Conservation (phyloP, 1,140 invertebrate species). For the Octopus sinensis region DNA sequence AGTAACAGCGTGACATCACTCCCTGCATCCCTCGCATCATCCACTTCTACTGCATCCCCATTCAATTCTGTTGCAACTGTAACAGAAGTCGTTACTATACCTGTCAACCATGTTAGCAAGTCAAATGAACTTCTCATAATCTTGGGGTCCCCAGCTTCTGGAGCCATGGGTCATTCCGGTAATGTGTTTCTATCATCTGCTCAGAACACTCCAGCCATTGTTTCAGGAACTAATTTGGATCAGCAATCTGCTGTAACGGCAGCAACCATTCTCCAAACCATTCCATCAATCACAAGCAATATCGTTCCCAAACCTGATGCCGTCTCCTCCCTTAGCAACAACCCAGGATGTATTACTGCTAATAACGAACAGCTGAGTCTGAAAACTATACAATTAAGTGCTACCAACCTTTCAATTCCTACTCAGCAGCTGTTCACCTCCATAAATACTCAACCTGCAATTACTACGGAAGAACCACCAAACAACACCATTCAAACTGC, state of each 20-base stretch:
- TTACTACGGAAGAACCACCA: no score
- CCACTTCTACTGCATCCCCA: background rate
- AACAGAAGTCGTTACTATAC: background rate
- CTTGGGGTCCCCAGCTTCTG: background rate
- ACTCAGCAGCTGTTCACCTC: background rate
- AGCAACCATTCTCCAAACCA: background rate
- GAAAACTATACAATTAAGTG: background rate
- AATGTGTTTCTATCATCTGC: background rate
- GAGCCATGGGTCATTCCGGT: background rate
- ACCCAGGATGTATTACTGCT: background rate
- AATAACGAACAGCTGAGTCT: background rate
- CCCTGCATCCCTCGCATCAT: background rate
- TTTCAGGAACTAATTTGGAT: background rate
- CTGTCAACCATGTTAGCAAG: slow-evolving; percentile 1
- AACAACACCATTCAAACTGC: background rate
- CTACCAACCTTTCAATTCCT: background rate
- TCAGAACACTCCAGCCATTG: background rate
- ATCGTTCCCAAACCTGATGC: background rate
- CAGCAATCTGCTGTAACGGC: background rate
- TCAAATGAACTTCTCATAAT: background rate
- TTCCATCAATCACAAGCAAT: background rate
- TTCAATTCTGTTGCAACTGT: background rate
- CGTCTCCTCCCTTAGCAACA: background rate
- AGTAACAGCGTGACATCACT: background rate
- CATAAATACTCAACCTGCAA: background rate